phyloP scores from a whole-genome alignment of 1,140 invertebrate species.

The Bombus impatiens region DNA sequence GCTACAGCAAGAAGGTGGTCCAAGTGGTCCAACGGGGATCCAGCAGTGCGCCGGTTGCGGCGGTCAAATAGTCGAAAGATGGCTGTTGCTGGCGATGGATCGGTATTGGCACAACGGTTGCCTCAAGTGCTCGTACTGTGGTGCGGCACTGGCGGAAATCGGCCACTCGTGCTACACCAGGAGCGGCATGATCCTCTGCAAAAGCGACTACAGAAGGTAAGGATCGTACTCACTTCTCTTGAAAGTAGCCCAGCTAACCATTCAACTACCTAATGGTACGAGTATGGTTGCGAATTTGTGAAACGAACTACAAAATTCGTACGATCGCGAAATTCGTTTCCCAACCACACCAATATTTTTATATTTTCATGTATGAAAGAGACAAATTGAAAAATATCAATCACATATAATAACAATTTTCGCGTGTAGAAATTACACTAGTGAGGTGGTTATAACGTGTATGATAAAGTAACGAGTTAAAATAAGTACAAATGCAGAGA shows the following conservation, averaged over 20 bases:
- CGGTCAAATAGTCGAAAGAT: slow-evolving; percentile 94
- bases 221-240: not conserved
- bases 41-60: slow-evolving; percentile 84
- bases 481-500: too few relatives aligned
- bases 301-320: not conserved
- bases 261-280: not conserved
- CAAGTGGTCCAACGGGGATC: slow-evolving; percentile 76
- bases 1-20: slow-evolving; percentile 82
- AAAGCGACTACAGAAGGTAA: slow-evolving; percentile 96
- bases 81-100: slow-evolving; percentile 93
- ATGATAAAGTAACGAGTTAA: too few relatives aligned
- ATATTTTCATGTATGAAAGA: too few relatives aligned
- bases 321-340: not conserved
- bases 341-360: not conserved
- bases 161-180: slow-evolving; percentile 95
- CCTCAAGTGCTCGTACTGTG: slow-evolving; percentile 95
- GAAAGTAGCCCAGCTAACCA: not conserved
- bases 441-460: too few relatives aligned
- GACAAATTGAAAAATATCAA: too few relatives aligned
- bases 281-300: not conserved
- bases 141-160: slow-evolving; percentile 92
- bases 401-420: too few relatives aligned
- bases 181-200: slow-evolving; percentile 96
- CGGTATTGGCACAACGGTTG: slow-evolving; percentile 97
- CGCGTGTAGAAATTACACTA: too few relatives aligned